Evolutionary conservation across 2,888 invertebrate genomes (phyloP).

Genomic region (Pteria penguin): DNA sequence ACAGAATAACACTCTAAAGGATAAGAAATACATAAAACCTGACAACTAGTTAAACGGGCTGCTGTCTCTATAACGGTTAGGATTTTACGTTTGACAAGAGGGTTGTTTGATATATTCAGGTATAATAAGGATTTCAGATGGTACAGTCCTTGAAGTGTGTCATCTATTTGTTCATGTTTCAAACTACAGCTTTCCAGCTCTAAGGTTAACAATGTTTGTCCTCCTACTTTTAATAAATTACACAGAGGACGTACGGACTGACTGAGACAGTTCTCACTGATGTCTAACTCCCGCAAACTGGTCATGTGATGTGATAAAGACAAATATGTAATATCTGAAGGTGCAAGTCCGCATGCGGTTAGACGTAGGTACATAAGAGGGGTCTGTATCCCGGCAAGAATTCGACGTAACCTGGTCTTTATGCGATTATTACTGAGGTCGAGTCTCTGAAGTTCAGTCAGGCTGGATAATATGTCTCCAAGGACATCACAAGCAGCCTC

Average conservation of each 20-base stretch:
- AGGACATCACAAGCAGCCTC: conserved; percentile 57
- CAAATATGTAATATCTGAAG: conserved; percentile 68
- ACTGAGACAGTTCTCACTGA: conserved; percentile 72
- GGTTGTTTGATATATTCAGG: conserved; percentile 66
- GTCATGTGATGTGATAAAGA: conserved; percentile 64
- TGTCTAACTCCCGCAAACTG: conserved; percentile 68
- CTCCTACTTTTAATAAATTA: conserved; percentile 51
- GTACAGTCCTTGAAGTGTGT: conserved; percentile 42
- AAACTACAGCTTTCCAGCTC: conserved; percentile 72
- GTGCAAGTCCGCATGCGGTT: conserved; percentile 70
- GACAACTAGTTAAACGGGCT: conserved; percentile 44
- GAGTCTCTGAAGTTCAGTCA: conserved; percentile 66
- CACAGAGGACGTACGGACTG: conserved; percentile 38
- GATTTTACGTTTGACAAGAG: conserved; percentile 44
- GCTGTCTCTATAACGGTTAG: conserved; percentile 45
- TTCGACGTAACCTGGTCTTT: conserved; percentile 62
- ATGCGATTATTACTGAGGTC: conserved; percentile 76
- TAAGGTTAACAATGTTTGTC: conserved; percentile 58
- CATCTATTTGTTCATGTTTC: conserved; percentile 51
- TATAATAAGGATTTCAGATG: conserved; percentile 60
- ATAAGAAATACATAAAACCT: conserved; percentile 54
- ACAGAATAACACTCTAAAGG: conserved; percentile 53
- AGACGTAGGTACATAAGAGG: conserved; percentile 70
- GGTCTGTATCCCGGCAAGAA: conserved; percentile 58
- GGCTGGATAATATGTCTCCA: conserved; percentile 52